These are phyloP conservation scores for Liolophura sinensis DNA, from an alignment of 1,140 invertebrate genomes.

Conservation along the genomic window DNA sequence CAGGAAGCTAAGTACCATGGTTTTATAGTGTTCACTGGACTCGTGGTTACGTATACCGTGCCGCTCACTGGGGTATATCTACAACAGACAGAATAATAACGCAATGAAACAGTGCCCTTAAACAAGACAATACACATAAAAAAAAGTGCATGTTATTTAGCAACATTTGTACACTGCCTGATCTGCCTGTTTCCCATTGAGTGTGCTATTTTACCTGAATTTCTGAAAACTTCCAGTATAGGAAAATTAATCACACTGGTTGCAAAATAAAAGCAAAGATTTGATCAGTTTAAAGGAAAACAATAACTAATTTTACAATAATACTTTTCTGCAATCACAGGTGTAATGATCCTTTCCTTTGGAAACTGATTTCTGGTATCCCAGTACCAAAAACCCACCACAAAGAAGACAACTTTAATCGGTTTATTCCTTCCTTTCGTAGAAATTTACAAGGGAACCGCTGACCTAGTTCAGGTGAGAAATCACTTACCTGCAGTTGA, in stretches of 20 bases:
- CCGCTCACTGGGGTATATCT: conserved; percentile 91
- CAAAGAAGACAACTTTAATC: not conserved
- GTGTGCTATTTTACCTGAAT: too few relatives aligned
- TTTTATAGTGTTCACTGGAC: conserved; percentile 95
- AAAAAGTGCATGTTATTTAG: not conserved
- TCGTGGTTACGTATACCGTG: conserved; percentile 91
- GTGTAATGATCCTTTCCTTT: too few relatives aligned
- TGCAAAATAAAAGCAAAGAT: too few relatives aligned
- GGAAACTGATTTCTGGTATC: not conserved
- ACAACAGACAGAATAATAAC: conserved; percentile 28
- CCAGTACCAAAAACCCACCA: not conserved
- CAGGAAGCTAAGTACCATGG: conserved; percentile 87
- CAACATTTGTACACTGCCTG: not conserved
- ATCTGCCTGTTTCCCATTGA: too few relatives aligned
- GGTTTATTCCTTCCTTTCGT: not conserved
- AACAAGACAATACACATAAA: not conserved
- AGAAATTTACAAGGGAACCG: not conserved
- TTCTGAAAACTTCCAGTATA: too few relatives aligned
- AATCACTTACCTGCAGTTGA: conserved; percentile 73
- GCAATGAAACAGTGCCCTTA: not conserved
- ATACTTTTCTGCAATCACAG: too few relatives aligned
- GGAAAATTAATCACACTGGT: too few relatives aligned
- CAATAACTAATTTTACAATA: not conserved
- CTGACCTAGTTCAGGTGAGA: not conserved
- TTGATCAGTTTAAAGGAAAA: not conserved